Conservation (phyloP, 2,797 vertebrate species). For the Tragopan temminckii region DNA sequence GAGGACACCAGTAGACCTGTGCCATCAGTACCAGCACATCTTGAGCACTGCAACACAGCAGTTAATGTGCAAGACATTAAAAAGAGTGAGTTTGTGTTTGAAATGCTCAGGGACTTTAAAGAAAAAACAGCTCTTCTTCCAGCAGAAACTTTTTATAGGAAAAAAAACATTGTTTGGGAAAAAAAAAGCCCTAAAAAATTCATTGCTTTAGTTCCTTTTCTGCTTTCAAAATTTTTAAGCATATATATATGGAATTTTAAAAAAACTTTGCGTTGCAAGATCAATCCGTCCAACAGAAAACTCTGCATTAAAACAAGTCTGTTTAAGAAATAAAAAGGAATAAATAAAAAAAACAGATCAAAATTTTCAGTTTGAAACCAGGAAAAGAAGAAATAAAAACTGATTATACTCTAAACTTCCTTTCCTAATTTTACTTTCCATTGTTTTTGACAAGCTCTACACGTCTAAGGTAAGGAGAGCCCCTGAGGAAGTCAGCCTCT, state of each 20-base stretch:
- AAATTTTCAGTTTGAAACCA: not conserved
- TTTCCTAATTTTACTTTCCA: constrained; percentile 33
- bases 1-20: not conserved
- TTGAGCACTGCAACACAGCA: not conserved
- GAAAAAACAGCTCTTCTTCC: not conserved
- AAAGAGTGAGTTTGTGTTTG: not conserved
- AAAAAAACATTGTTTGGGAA: not conserved
- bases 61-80: not conserved
- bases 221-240: not conserved
- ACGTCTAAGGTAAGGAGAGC: constrained; percentile 4
- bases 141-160: not conserved
- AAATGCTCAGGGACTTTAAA: not conserved
- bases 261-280: not conserved
- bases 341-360: not conserved
- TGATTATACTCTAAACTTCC: constrained; percentile 1
- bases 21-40: not conserved
- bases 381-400: not conserved
- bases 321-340: not conserved
- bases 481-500: constrained; percentile 2
- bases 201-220: not conserved
- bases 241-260: no score
- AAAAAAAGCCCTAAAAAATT: not conserved
- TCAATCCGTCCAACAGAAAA: not conserved
- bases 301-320: not conserved
- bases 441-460: not conserved